Evolutionary conservation across 2,113 vertebrate species (phyloP), one percentile per base, ranked within the genome.

Genomic region (Xiphias gladius): DNA sequence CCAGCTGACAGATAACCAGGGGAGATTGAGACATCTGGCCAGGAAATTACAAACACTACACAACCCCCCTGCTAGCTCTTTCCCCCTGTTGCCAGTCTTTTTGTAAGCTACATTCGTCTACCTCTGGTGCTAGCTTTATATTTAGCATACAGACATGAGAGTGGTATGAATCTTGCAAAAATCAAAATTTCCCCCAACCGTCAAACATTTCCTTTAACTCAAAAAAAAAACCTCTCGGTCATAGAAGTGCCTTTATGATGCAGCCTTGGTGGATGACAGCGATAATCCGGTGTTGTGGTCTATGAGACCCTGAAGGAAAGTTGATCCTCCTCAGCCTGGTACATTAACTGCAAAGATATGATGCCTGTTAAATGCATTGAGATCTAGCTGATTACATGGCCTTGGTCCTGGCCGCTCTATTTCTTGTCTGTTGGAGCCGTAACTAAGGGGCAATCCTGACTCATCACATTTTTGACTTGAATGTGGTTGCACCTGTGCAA

Each of bases 381-480:
- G 20, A 19, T 68, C 19, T 13, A 35, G 11, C 16, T 19, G n/a
- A n/a, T 41, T 73, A 24, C 28, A 7, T 50, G 26, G 26, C 41
- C 50, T 35, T 13, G 9, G 2, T 63, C 17, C 17, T 1, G 7
- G 5, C 48, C 1, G 1, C 55, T 80, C n/a, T 81, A n/a, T 84
- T 83, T 87, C 59, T 57, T n/a, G 41, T 69, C 39, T 86, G 80
- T 89, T 88, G 86, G 55, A 80, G 69, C 78, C 16, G 91, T 91
- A 83, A 88, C 83, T 74, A 86, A 24, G 80, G 28, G 71, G 32
- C 67, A 88, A 79, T 80, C 82, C 89, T 92, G 89, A 89, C 80
- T 91, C 84, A 76, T 46, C 91, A 68, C 50, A 93, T 90, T 92
- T 94, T 82, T 80, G 65, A 92, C 73, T 85, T 82, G 89, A 91